Percentiles rank a stretch among this genome's conserved stretches.
phyloP scores from a whole-genome alignment of 2,113 vertebrate genomes.

The Leucoraja erinaceus region DNA sequence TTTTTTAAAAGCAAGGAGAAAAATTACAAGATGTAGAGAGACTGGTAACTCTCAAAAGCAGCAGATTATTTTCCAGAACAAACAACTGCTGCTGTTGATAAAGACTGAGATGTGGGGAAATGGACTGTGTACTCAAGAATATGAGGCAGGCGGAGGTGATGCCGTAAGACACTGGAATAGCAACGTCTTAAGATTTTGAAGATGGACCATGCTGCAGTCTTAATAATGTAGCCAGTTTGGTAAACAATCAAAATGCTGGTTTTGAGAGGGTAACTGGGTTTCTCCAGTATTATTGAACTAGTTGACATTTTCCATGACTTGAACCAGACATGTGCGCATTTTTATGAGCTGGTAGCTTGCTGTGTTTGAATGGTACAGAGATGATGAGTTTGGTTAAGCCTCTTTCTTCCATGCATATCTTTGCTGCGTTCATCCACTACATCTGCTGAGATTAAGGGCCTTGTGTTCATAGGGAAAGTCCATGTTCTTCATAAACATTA shows the following conservation, averaged over 20 bases:
- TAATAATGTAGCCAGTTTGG: neutral
- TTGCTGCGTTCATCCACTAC: too few species aligned
- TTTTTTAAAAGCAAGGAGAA: neutral
- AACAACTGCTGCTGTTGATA: neutral
- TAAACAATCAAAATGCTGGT: neutral
- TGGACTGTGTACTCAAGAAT: neutral
- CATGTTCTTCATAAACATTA: too few species aligned
- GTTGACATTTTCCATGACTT: neutral
- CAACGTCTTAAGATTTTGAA: neutral
- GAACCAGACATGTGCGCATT: neutral
- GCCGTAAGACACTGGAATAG: neutral
- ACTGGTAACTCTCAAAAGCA: neutral
- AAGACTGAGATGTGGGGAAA: neutral
- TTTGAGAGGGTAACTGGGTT: neutral
- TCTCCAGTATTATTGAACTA: neutral
- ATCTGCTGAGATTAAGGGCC: too few species aligned
- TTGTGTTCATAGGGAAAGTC: too few species aligned
- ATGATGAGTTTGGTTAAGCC: too few species aligned
- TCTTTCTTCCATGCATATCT: too few species aligned
- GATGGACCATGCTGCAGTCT: neutral
- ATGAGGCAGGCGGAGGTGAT: neutral
- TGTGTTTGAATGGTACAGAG: too few species aligned
- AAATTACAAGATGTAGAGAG: neutral
- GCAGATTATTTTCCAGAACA: neutral
- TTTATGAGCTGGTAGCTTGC: neutral